Evolutionary conservation across 2,113 vertebrate species (phyloP).

Genomic region (Bujurquina vittata): DNA sequence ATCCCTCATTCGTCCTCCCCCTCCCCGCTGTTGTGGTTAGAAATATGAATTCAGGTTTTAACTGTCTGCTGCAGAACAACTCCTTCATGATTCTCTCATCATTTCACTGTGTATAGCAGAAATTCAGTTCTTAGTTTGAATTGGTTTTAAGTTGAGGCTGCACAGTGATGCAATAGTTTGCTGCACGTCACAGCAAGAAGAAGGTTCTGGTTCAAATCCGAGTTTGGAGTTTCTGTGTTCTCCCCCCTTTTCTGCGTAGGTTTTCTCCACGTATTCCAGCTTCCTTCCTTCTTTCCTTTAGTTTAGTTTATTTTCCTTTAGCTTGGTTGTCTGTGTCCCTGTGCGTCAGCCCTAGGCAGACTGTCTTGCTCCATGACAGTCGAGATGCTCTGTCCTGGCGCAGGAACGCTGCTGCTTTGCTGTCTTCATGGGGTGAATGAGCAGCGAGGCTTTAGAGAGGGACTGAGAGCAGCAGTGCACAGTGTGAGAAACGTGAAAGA

Average conservation of each 20-base stretch:
- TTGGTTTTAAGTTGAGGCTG: not conserved
- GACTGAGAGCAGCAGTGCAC: not conserved
- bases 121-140: not conserved
- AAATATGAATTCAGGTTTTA: slow-evolving; percentile 15
- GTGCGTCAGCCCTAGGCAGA: no score
- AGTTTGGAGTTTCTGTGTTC: not conserved
- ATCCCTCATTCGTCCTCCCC: not conserved
- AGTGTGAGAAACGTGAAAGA: not conserved
- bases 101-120: accelerated
- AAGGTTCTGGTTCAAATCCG: not conserved
- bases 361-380: not conserved
- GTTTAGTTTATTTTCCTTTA: no score
- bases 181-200: not conserved
- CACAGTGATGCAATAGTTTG: no score
- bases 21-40: not conserved
- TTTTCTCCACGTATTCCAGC: not conserved
- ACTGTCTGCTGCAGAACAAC: not conserved
- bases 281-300: not conserved
- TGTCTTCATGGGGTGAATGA: not conserved
- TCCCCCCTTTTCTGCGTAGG: not conserved
- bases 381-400: not conserved
- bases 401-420: accelerated
- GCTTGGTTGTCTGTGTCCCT: not conserved
- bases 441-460: not conserved
- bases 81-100: not conserved